Conservation (phyloP, 2,888 invertebrate genomes). For the Dione juno region DNA sequence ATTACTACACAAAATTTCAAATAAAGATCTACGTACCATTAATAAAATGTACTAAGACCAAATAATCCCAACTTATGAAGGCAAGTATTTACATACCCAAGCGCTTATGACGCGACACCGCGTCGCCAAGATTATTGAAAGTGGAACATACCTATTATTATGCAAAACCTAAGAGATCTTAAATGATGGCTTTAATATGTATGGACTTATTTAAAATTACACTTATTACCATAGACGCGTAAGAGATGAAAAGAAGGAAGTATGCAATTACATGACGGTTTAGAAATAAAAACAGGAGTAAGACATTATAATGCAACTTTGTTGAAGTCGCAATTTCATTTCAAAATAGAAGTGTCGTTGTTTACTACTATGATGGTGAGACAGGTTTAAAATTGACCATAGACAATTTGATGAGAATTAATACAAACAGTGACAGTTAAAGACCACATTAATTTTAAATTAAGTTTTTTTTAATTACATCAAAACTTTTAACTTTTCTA, state of each 20-base stretch:
- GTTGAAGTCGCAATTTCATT: not conserved
- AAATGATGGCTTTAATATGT: conserved; percentile 15
- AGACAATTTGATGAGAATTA: not conserved
- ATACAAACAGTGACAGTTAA: not conserved
- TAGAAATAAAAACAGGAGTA: not conserved
- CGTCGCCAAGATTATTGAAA: conserved; percentile 29
- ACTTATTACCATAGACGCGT: not conserved
- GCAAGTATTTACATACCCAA: conserved; percentile 26
- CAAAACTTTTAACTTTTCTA: too few relatives aligned
- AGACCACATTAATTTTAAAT: too few relatives aligned
- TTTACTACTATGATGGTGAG: not conserved
- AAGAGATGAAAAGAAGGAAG: not conserved
- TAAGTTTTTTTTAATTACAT: too few relatives aligned
- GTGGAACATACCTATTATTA: conserved; percentile 25
- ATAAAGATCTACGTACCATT: conserved; percentile 8
- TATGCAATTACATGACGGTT: not conserved
- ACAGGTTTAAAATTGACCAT: not conserved
- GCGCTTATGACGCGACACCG: conserved; percentile 29
- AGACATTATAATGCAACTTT: not conserved
- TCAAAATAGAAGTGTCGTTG: not conserved
- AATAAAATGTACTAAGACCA: conserved; percentile 19
- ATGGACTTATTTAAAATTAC: conserved; percentile 1
- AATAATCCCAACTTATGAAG: conserved; percentile 29
- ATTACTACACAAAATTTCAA: not conserved
- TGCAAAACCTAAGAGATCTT: conserved; percentile 22